Conservation (phyloP, 2,797 vertebrate genomes). For the Lagorchestes hirsutus region DNA sequence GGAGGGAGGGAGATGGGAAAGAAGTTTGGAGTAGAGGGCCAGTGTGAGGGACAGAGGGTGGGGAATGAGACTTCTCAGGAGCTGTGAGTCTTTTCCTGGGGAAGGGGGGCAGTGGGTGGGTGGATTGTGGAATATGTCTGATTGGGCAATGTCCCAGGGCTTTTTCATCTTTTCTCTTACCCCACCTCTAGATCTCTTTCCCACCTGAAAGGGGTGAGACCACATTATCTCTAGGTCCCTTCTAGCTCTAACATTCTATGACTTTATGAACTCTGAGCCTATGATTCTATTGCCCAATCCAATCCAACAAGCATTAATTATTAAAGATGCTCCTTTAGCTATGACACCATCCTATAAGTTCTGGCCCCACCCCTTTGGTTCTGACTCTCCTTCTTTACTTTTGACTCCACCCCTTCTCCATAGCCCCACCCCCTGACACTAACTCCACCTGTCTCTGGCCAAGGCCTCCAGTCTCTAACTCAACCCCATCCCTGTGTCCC, state of each 20-base stretch:
- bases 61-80: not conserved
- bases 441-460: slow-evolving; percentile 46
- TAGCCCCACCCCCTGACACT: slow-evolving; percentile 27
- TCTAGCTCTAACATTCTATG: not conserved
- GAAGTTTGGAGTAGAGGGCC: not conserved
- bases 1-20: not conserved
- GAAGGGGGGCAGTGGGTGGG: slow-evolving; percentile 4
- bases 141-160: not conserved
- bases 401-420: slow-evolving; percentile 43
- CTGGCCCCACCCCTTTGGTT: not conserved
- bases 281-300: not conserved
- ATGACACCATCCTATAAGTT: not conserved
- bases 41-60: not conserved
- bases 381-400: slow-evolving; percentile 23
- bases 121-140: slow-evolving; percentile 34
- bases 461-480: slow-evolving; percentile 2
- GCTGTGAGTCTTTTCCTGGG: not conserved
- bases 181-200: not conserved
- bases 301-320: not conserved
- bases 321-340: not conserved
- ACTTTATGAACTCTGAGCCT: not conserved
- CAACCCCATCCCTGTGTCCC: slow-evolving; percentile 51
- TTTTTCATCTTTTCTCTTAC: slow-evolving; percentile 9
- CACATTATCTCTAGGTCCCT: not conserved
- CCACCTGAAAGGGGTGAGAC: not conserved